Percentiles rank a stretch among this genome's conserved stretches.
Conservation (phyloP, 2,797 vertebrate genomes). For the Bryconaethiops microstoma region DNA sequence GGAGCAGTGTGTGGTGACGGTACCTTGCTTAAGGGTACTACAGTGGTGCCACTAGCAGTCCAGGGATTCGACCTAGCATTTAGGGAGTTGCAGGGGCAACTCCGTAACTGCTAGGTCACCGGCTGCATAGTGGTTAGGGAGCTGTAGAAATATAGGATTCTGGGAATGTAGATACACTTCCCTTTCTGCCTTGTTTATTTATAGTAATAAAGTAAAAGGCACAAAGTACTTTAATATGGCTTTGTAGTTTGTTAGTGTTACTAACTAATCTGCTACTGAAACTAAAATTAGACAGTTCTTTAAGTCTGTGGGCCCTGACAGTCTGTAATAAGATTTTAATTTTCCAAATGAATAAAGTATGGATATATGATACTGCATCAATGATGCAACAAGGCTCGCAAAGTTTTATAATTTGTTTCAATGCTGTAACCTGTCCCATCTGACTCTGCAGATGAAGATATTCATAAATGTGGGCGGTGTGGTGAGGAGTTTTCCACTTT, state of each 20-base stretch:
- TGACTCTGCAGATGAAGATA: conserved; percentile 79
- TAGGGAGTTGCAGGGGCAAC: too few species aligned
- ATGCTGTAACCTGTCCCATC: not conserved
- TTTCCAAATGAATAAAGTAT: not conserved
- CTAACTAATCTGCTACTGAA: not conserved
- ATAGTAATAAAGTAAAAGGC: too few species aligned
- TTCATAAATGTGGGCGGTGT: conserved; percentile 95
- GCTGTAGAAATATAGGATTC: not conserved
- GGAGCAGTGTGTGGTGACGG: too few species aligned
- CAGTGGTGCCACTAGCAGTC: too few species aligned
- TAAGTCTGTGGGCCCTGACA: not conserved
- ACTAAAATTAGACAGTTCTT: not conserved
- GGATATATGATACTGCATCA: not conserved
- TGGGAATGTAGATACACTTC: too few species aligned
- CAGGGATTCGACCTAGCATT: too few species aligned
- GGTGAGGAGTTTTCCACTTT: conserved; percentile 90
- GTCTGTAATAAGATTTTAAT: not conserved
- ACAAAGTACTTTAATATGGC: not conserved
- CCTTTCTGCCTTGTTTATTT: not conserved
- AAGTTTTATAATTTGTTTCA: not conserved
- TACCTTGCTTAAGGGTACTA: too few species aligned
- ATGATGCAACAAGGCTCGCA: not conserved
- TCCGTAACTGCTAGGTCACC: too few species aligned
- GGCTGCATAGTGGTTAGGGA: too few species aligned
- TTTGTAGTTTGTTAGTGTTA: not conserved